Base-by-base conservation (phyloP, 2,113 vertebrate genomes). In the Ciconia maguari region DNA sequence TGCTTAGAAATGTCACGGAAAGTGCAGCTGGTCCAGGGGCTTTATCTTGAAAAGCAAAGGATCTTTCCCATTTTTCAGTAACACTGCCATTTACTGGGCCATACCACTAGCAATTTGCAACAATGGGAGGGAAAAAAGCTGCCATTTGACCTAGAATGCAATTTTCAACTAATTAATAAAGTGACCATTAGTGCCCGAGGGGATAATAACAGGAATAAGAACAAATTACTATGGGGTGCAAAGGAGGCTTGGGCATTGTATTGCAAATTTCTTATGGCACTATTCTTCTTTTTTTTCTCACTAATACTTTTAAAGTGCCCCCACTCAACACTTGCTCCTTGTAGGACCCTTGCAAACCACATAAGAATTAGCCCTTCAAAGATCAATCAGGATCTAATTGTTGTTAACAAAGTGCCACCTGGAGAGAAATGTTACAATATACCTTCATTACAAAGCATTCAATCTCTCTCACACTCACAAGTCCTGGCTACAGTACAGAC, bases 201-300 rank as follows among this genome's bases (percentile, higher is more conserved):
- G 97, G 97, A 98, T 98, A 98, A 98, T 98, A 98, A 97, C 97
- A 97, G 97, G 97, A 97, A 97, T 98, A 97, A 97, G 97, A 97
- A 97, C 97, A 97, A 98, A 98, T 98, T 97, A 96, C 96, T 95
- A 54, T 77, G 95, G 96, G 96, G 95, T 96, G 94, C 95, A 96
- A 97, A 97, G 95, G 95, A 97, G 97, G 94, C 90, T 90, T 52
- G 64, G 90, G 88, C 96, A 97, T 98, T 98, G 97, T 98, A 97
- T 96, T 98, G 97, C 97, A 98, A 98, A 98, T 98, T 97, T 98
- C 96, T 97, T 97, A 96, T 94, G 92, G 95, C 80, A 92, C 96
- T 94, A 97, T 97, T 97, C 92, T 96, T 88, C 41, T 90, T 94
- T 81, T 66, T 61, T 19, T 80, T 10, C 69, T 51, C 90, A 92